phyloP scores from a whole-genome alignment of 2,113 vertebrate species.

The Boulengeromyrus knoepffleri region DNA sequence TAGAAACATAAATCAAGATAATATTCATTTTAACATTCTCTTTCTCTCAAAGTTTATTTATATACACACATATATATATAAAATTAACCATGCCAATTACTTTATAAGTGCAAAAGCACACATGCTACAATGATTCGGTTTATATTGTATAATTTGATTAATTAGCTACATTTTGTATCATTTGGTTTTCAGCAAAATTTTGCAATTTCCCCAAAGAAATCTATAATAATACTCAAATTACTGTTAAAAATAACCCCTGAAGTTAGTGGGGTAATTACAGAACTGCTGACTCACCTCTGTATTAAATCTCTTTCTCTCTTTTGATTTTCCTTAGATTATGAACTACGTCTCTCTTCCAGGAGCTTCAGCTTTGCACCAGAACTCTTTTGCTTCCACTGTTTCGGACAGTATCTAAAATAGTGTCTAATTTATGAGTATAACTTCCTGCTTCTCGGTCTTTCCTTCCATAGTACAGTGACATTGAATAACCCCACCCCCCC shows the following conservation, averaged over 20 bases:
- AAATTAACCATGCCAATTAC: background rate
- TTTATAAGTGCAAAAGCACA: background rate
- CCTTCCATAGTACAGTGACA: background rate
- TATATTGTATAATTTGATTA: background rate
- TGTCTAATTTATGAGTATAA: background rate
- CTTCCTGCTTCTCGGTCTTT: background rate
- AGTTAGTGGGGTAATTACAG: background rate
- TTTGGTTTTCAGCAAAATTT: background rate
- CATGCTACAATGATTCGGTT: background rate
- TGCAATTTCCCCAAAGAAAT: background rate
- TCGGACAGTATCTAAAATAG: background rate
- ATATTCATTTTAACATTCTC: too few relatives aligned
- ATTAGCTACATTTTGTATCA: background rate
- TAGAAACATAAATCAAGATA: too few relatives aligned
- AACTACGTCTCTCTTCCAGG: background rate
- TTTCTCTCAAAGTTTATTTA: too few relatives aligned
- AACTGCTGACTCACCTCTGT: background rate
- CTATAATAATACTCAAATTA: background rate
- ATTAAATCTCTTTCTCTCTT: background rate
- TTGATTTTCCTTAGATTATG: background rate
- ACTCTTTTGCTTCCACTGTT: background rate
- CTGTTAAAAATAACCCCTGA: background rate
- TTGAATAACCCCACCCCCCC: background rate
- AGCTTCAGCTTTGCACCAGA: background rate
- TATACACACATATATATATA: too few relatives aligned